Evolutionary conservation across 2,888 invertebrate genomes (phyloP).

Genomic region (Syritta pipiens): DNA sequence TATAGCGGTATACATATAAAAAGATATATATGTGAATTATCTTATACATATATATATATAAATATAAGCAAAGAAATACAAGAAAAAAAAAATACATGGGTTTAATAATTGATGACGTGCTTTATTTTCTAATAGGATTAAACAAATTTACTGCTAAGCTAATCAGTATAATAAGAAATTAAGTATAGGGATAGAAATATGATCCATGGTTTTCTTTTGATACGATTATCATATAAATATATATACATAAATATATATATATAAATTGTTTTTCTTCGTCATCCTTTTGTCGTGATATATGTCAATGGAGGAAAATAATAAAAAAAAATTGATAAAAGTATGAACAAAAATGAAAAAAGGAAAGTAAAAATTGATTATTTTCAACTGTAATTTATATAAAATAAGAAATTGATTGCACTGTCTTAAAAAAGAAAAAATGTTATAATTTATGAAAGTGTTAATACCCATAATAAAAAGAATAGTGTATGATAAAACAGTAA

Average conservation of each 20-base stretch:
- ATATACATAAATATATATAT: conserved; percentile 27
- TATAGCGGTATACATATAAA: conserved; percentile 24
- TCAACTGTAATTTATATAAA: conserved; percentile 46
- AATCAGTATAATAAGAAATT: conserved; percentile 51
- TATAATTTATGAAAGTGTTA: conserved; percentile 57
- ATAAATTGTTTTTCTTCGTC: conserved; percentile 49
- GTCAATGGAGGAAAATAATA: conserved; percentile 56
- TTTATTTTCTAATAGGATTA: conserved; percentile 64
- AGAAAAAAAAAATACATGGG: conserved; percentile 39
- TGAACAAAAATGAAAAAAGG: neutral
- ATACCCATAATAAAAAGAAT: conserved; percentile 38
- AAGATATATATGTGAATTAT: conserved; percentile 52
- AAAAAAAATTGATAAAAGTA: too few relatives aligned
- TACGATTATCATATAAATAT: conserved; percentile 50
- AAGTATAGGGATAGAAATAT: conserved; percentile 19
- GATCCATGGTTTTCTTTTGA: conserved; percentile 65
- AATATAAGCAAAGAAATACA: neutral
- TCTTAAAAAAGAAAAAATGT: conserved; percentile 46
- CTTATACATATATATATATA: conserved; percentile 34
- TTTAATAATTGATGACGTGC: conserved; percentile 66
- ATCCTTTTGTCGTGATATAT: conserved; percentile 64
- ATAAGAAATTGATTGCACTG: conserved; percentile 45
- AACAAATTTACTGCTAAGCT: conserved; percentile 60
- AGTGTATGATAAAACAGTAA: conserved; percentile 49
- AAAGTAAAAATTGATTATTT: conserved; percentile 48